Base-by-base conservation (phyloP, 2,797 vertebrate genomes). In the Cryptoblepharus egeriae region DNA sequence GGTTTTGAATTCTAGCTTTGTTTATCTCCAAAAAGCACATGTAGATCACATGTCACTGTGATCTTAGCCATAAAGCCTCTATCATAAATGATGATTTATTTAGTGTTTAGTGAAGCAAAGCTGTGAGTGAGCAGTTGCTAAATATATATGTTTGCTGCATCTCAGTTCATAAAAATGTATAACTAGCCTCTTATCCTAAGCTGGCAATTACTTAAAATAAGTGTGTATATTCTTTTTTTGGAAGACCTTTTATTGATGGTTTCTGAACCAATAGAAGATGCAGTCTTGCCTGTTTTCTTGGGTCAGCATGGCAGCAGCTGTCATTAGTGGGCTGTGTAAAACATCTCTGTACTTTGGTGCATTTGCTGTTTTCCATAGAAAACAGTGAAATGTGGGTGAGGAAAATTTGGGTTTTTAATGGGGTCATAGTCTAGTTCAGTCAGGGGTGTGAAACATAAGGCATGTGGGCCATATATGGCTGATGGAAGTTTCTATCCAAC, bases 101-200 rank as follows among this genome's bases (percentile, higher is more conserved):
- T 20, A 12, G 74, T 71, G 37, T 55, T 39, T 37, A n/a, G n/a
- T 45, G 52, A 60, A 82, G 45, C 28, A 68, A 37, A 68, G 57
- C 37, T 45, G 22, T 57, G 28, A 58, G 42, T 28, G 60, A 74
- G 12, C 32, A 74, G 37, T 60, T 42, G 60, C 61, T 67, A 75
- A 81, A 32, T 57, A 45, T 68, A 60, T 68, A 60, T n/a, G n/a
- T 58, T 72, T 55, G 45, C 71, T 74, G 45, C 71, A 55, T 74
- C 63, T 28, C 60, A 69, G 73, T 42, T 9, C 37, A 61, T 61
- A 28, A 71, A 81, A 77, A 63, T 52, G 28, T 70, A 63, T 26
- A 35, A 24, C n/a, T 60, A 69, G 11, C 22, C 30, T 70, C 30
- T 58, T 76, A 45, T 35, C 37, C 32, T 70, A 9, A 28, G 11